These are phyloP conservation scores for Sphaerodactylus townsendi DNA, from an alignment of 2,113 vertebrate species.

Conservation along the genomic window DNA sequence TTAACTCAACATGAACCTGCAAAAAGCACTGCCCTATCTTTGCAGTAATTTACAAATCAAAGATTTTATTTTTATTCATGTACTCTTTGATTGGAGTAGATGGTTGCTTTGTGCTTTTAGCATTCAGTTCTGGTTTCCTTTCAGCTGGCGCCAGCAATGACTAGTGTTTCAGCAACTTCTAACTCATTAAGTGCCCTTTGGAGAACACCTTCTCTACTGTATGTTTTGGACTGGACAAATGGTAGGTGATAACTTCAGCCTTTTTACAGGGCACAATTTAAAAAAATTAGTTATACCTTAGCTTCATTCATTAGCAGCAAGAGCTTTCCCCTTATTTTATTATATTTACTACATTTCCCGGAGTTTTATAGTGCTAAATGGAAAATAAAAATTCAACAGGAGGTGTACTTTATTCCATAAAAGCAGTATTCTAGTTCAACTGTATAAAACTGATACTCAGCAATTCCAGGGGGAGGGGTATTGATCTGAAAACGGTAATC, in stretches of 20 bases:
- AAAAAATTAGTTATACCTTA: constrained; percentile 44
- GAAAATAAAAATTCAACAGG: constrained; percentile 51
- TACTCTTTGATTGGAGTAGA: constrained; percentile 59
- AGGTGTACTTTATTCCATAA: constrained; percentile 45
- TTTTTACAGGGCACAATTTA: constrained; percentile 50
- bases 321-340: constrained; percentile 43
- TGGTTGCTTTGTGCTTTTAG: constrained; percentile 66
- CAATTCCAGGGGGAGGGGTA: constrained; percentile 26
- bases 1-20: constrained; percentile 8
- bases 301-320: constrained; percentile 53
- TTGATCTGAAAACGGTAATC: constrained; percentile 34
- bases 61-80: constrained; percentile 56
- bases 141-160: constrained; percentile 67
- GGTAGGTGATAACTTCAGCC: constrained; percentile 56
- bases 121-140: constrained; percentile 75
- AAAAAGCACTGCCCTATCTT: constrained; percentile 20
- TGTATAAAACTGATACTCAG: constrained; percentile 38
- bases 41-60: constrained; percentile 53
- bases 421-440: constrained; percentile 49
- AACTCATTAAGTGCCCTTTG: constrained; percentile 78
- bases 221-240: constrained; percentile 67
- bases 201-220: constrained; percentile 73
- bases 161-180: constrained; percentile 71
- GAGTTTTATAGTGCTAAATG: constrained; percentile 56
- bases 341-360: constrained; percentile 72